These are phyloP conservation scores for Xenopus petersii DNA, from an alignment of 2,797 vertebrate species.

Conservation along the genomic window DNA sequence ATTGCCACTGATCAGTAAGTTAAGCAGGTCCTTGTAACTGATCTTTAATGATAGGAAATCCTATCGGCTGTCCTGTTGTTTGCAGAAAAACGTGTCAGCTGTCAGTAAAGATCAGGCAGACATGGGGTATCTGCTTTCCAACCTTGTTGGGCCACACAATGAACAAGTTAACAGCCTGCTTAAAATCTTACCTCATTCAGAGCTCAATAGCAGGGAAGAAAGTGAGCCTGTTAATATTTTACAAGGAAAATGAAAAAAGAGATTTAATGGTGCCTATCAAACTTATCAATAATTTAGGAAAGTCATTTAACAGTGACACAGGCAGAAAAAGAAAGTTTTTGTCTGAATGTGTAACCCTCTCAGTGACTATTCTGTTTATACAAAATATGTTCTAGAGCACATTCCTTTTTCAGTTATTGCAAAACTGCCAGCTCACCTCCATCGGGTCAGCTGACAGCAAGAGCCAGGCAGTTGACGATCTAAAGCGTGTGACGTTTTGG, in stretches of 20 bases:
- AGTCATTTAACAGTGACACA: neutral
- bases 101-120: slow-evolving; percentile 42
- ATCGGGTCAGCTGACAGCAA: too few species aligned
- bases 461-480: too few species aligned
- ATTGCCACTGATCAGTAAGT: slow-evolving; percentile 48
- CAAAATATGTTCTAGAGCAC: too few species aligned
- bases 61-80: slow-evolving; percentile 25
- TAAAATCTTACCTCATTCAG: slow-evolving; percentile 18
- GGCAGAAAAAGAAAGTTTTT: too few species aligned
- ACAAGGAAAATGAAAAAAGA: slow-evolving; percentile 18
- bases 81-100: slow-evolving; percentile 25
- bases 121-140: slow-evolving; percentile 16
- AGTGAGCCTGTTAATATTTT: slow-evolving; percentile 43
- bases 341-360: too few species aligned
- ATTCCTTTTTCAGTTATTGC: too few species aligned
- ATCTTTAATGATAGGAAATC: slow-evolving; percentile 44
- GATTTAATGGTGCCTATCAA: slow-evolving; percentile 25
- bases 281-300: slow-evolving; percentile 26
- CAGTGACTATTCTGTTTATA: too few species aligned
- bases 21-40: slow-evolving; percentile 42
- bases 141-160: slow-evolving; percentile 19
- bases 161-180: slow-evolving; percentile 15
- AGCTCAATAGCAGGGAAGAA: slow-evolving; percentile 20
- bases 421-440: too few species aligned
- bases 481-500: too few species aligned